Conservation (phyloP, 1,140 invertebrate species). For the Micrasema longulum region DNA sequence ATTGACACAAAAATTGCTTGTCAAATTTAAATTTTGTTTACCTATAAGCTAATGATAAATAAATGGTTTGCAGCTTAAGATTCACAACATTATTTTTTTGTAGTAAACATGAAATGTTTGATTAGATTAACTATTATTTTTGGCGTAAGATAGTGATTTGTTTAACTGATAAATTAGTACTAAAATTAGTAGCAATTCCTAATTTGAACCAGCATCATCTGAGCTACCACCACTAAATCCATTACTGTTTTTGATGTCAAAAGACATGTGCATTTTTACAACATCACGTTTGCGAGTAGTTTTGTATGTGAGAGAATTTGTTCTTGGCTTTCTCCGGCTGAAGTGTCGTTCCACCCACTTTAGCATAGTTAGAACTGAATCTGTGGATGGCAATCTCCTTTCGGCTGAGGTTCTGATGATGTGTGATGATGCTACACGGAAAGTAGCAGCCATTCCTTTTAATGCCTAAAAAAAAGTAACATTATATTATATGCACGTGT, state of each 20-base stretch:
- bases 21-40: no score
- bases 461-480: constrained; percentile 70
- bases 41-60: no score
- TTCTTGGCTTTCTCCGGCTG: constrained; percentile 78
- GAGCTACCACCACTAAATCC: constrained; percentile 41
- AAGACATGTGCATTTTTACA: constrained; percentile 81
- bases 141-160: no score
- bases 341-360: constrained; percentile 91
- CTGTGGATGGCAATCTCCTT: constrained; percentile 85
- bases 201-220: constrained; percentile 28
- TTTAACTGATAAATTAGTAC: no score
- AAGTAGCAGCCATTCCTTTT: constrained; percentile 91
- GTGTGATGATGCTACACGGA: constrained; percentile 85
- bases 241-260: constrained; percentile 62
- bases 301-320: constrained; percentile 70
- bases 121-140: no score
- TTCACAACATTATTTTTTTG: no score
- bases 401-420: constrained; percentile 90
- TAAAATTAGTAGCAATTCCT: no score
- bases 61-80: no score
- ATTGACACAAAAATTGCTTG: no score
- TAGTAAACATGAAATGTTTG: no score
- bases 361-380: constrained; percentile 88
- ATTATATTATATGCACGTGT: no score
- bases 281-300: constrained; percentile 71